Evolutionary conservation across 2,797 vertebrate species (phyloP).

Genomic region (Dendrocincla fuliginosa): DNA sequence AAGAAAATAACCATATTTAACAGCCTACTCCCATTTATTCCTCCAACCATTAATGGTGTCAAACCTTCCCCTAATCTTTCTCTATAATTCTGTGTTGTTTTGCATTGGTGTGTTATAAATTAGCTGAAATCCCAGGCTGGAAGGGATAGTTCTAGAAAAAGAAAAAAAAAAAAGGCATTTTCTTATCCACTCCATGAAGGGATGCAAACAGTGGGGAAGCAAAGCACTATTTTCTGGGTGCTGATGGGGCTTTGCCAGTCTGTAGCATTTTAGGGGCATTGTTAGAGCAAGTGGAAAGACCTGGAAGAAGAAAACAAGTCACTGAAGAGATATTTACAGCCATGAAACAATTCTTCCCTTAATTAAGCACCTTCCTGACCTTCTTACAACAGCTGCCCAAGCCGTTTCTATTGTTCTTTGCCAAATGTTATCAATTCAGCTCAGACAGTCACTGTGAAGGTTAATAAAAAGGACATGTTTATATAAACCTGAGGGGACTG

Average conservation of each 20-base stretch:
- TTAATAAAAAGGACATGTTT: constrained; percentile 18
- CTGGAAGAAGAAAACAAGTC: neutral
- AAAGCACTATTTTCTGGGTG: neutral
- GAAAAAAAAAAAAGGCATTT: neutral
- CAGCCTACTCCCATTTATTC: neutral
- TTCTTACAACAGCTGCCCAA: neutral
- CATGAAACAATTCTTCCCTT: neutral
- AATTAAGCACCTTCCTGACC: neutral
- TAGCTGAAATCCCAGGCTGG: neutral
- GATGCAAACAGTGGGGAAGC: neutral
- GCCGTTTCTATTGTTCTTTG: neutral
- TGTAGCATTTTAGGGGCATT: accelerated
- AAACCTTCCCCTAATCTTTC: neutral
- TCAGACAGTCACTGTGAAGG: neutral
- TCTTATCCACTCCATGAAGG: neutral
- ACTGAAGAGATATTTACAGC: neutral
- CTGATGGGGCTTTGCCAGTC: neutral
- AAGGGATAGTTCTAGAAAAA: neutral
- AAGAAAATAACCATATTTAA: constrained; percentile 9
- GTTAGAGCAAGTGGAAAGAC: neutral
- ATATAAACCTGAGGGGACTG: neutral
- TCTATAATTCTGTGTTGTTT: neutral
- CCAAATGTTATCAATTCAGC: neutral
- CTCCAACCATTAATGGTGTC: neutral
- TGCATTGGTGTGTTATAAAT: neutral